Conservation (phyloP, 2,888 invertebrate species). For the Mythimna impura region DNA sequence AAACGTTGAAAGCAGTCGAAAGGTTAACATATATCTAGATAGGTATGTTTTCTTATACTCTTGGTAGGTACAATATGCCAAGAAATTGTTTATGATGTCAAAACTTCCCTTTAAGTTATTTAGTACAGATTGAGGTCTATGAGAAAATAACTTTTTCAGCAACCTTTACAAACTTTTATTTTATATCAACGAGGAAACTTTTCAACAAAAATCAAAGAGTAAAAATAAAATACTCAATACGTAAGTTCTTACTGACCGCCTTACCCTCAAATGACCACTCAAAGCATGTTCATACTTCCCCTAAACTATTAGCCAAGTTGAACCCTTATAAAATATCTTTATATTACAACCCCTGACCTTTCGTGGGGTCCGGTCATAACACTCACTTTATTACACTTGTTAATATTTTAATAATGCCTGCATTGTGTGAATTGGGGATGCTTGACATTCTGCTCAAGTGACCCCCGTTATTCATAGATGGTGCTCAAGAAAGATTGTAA, state of each 20-base stretch:
- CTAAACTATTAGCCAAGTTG: conserved; percentile 67
- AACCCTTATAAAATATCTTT: conserved; percentile 71
- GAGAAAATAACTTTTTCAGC: not conserved
- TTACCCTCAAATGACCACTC: conserved; percentile 50
- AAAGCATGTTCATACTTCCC: conserved; percentile 57
- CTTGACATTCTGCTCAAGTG: conserved; percentile 36
- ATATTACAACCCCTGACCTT: conserved; percentile 63
- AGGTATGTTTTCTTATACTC: not conserved
- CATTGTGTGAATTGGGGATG: conserved; percentile 47
- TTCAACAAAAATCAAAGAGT: conserved; percentile 35
- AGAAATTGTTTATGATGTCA: not conserved
- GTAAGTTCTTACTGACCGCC: conserved; percentile 35
- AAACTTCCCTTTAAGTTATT: not conserved
- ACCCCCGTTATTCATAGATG: conserved; percentile 28
- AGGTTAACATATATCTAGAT: too few relatives aligned
- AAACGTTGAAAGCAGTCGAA: too few relatives aligned
- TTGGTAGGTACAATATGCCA: not conserved
- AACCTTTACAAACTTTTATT: not conserved
- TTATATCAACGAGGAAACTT: conserved; percentile 19
- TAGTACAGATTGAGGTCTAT: not conserved
- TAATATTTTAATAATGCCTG: conserved; percentile 62
- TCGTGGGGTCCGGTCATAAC: conserved; percentile 42
- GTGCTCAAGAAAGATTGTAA: conserved; percentile 20
- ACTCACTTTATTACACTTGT: conserved; percentile 54
- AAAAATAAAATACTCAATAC: conserved; percentile 44